These are phyloP conservation scores for Zosterops pallidus DNA, from an alignment of 2,113 vertebrate species.

Conservation along the genomic window DNA sequence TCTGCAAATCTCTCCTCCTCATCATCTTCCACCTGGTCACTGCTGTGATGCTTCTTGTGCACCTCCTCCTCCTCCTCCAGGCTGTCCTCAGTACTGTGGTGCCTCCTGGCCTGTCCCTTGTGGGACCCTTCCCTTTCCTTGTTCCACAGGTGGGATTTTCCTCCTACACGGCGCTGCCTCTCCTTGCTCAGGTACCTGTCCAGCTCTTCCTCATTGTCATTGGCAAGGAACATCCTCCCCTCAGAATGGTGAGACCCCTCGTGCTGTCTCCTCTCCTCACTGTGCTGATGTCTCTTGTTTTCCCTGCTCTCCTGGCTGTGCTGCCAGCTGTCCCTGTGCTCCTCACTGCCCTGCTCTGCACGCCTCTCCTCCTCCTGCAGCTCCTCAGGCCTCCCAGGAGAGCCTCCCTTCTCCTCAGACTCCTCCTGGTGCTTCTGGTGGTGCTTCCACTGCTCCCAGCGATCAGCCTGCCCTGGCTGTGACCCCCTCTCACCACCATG, in stretches of 20 bases:
- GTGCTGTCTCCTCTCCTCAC: neutral
- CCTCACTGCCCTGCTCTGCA: conserved; percentile 20
- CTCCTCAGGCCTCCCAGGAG: neutral
- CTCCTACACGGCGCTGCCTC: neutral
- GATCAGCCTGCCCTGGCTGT: neutral
- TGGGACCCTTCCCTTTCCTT: neutral
- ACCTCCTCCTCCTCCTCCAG: conserved; percentile 17
- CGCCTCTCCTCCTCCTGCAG: conserved; percentile 24
- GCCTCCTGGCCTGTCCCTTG: conserved; percentile 26
- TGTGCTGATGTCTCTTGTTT: neutral
- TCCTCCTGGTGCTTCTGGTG: neutral
- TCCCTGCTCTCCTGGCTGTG: neutral
- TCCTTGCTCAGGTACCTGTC: conserved; percentile 12
- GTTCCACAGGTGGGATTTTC: neutral
- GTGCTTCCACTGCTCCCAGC: conserved; percentile 48
- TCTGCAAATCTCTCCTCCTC: conserved; percentile 26
- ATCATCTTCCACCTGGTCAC: conserved; percentile 12
- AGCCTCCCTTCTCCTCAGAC: conserved; percentile 21
- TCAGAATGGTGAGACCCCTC: neutral
- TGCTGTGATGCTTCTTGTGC: conserved; percentile 47
- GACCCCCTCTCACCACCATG: neutral
- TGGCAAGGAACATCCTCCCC: neutral
- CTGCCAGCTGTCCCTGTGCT: neutral
- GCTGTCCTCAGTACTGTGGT: conserved; percentile 35
- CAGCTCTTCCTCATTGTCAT: neutral